Base-by-base conservation (phyloP, 2,113 vertebrate species). In the Cyphomyrus discorhynchus region DNA sequence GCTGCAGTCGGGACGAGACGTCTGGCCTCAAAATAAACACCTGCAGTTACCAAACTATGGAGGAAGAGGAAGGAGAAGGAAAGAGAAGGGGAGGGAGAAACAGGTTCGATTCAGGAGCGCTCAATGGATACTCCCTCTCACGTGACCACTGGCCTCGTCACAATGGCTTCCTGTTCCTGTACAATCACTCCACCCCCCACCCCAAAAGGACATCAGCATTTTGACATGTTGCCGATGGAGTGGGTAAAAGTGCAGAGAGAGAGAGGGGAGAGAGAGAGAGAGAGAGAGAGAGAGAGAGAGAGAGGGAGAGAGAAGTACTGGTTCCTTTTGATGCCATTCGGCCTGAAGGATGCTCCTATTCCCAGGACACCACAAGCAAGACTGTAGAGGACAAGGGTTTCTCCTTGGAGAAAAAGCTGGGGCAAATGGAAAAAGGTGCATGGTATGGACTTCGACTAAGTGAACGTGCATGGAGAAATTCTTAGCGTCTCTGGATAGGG, bases 81-180 rank as follows among this genome's bases (percentile, higher is more conserved):
- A 42, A 80, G 87, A 45, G 42, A 46, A 86, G 62, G 74, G 39
- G 58, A 24, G 8, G 50, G n/a, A 82, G 89, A 91, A 88, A 91
- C 39, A 0, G 70, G 19, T 93, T 89, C 92, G 95, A 94, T 94
- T 94, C 93, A 95, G 93, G 96, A 96, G 91, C 94, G 94, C 93
- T 96, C 93, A 97, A 93, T 94, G 95, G 95, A 94, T 95, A 95
- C 95, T 95, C 96, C 93, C 92, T 95, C 93, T 96, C 94, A 94
- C 95, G 94, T 96, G 95, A 97, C 95, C 95, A 96, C 94, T 77
- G 95, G 94, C 95, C 95, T 95, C 93, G 93, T 94, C 94, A 96
- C 95, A 97, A 96, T 95, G 95, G 95, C 93, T 97, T 96, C 96
- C 96, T 96, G 95, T 97, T 96, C 95, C 94, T 96, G 94, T 95